Base-by-base conservation (phyloP, 2,888 invertebrate species). In the Spisula subtruncata region DNA sequence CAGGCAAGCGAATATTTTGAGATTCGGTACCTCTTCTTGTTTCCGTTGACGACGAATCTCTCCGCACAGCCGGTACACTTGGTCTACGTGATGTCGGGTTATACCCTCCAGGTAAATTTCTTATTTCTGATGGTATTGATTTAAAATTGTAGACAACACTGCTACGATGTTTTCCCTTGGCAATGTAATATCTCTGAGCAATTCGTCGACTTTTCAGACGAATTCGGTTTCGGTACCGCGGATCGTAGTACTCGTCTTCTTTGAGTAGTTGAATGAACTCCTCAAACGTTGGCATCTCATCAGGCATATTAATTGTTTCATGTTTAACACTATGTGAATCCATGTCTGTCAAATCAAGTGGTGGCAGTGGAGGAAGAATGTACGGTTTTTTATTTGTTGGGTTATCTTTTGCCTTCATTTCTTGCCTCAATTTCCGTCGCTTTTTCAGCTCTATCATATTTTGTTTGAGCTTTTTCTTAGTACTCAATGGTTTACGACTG, bases 201-300 rank as follows among this genome's bases (percentile, higher is more conserved):
- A 91, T 90, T 29, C 35, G 91, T 56, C 66, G 87, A 20, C 83
- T 81, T 41, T 88, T 92, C 20, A 85, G 25, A n/a, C 86, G 71
- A 0, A 86, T 81, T 41, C 85, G 90, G 41, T 91, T 90, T 29
- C 83, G 66, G 86, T 87, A 90, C 60, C 91, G 82, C 2, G 91
- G 90, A 20, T 92, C 91, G 51, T 85, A 85, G 32, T 91, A 85
- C 12, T 92, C 92, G 51, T 92, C 92, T 1, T 89, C 84, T 71
- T 87, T 85, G 10, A 91, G 71, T 0, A 91, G 25, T 60, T 89
- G 60, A 6, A 90, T 54, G 48, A 91, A 92, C 32, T 91, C 90
- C 71, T 92, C 92, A 80, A 91, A 87, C 18, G 91, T 89, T 20
- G 92, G 92, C 2, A 90, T 2, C 14, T 90, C 48, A 48, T 90